A percentile compares a stretch with the other conserved stretches of the same genome.
Evolutionary conservation across 2,113 vertebrate species (phyloP).

Genomic region (Podilymbus podiceps): DNA sequence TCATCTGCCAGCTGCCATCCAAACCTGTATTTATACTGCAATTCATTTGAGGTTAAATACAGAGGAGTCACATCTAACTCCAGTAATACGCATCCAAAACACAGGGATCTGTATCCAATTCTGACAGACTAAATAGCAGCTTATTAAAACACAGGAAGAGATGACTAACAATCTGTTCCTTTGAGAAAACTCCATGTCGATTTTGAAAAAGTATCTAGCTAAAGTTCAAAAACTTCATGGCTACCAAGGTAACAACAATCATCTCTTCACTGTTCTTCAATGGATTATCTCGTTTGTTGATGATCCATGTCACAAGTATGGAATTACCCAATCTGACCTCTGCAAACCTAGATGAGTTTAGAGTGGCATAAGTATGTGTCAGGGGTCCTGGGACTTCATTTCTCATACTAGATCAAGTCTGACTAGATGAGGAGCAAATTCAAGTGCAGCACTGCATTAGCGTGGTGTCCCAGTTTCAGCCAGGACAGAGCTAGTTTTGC

Average conservation of each 20-base stretch:
- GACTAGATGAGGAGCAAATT: neutral
- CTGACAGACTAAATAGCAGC: neutral
- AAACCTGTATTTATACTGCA: neutral
- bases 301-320: neutral
- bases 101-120: neutral
- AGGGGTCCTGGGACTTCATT: neutral
- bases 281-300: neutral
- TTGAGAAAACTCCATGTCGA: neutral
- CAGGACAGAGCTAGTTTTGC: too few species aligned
- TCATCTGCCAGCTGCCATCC: neutral
- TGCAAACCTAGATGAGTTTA: neutral
- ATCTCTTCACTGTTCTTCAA: neutral
- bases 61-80: neutral
- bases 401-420: neutral
- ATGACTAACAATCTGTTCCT: neutral
- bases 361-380: neutral
- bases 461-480: too few species aligned
- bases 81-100: neutral
- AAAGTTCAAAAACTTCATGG: neutral
- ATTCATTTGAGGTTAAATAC: neutral
- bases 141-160: neutral
- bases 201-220: neutral
- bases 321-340: neutral
- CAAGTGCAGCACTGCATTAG: neutral
- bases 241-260: neutral